These are phyloP conservation scores for Macrotus californicus DNA, from an alignment of 2,113 vertebrate genomes.

Conservation along the genomic window DNA sequence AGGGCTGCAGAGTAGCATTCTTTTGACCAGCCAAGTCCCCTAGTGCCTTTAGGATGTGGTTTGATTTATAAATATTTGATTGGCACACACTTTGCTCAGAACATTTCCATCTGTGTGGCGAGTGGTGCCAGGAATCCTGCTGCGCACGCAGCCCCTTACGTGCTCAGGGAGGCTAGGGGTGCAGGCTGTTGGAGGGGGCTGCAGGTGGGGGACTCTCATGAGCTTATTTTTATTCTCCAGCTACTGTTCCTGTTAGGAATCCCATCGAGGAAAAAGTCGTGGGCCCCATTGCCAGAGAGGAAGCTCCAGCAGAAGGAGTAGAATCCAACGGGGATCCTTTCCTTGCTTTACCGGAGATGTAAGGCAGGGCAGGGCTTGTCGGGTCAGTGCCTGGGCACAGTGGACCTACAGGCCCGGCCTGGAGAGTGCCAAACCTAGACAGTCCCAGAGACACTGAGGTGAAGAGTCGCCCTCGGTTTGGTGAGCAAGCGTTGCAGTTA, in stretches of 20 bases:
- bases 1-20: not conserved
- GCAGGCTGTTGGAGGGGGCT: not conserved
- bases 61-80: slow-evolving; percentile 66
- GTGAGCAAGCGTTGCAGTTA: not conserved
- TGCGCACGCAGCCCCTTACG: not conserved
- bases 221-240: not conserved
- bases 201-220: not conserved
- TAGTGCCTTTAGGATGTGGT: slow-evolving; percentile 61
- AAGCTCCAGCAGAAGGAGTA: not conserved
- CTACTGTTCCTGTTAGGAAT: not conserved
- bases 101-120: slow-evolving; percentile 32
- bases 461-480: not conserved
- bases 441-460: not conserved
- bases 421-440: not conserved
- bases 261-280: not conserved
- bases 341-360: not conserved
- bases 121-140: not conserved
- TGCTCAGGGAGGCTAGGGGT: not conserved
- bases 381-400: not conserved
- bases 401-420: not conserved
- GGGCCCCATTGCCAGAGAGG: not conserved
- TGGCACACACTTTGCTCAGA: slow-evolving; percentile 39
- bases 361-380: not conserved
- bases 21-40: not conserved
- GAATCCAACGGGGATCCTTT: not conserved